Evolutionary conservation across 2,888 invertebrate genomes (phyloP).

Genomic region (Minunthozetes semirufus): DNA sequence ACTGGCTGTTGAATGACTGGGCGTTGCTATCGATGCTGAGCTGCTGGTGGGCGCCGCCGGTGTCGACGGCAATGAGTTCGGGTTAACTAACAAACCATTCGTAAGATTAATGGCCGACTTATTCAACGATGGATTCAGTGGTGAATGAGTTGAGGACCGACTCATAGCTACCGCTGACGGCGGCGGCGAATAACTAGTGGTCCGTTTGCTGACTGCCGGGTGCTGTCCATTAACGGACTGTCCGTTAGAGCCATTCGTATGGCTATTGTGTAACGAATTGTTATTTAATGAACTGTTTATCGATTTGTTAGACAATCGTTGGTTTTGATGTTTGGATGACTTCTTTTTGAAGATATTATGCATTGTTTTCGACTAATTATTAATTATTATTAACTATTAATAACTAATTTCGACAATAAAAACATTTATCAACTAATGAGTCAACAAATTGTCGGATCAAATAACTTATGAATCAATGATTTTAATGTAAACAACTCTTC

Average conservation of each 20-base stretch:
- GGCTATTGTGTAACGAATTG: neutral
- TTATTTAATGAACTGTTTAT: neutral
- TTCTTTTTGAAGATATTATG: conserved; percentile 22
- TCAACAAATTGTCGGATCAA: no score
- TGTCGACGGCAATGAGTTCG: neutral
- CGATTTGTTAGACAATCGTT: neutral
- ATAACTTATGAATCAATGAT: no score
- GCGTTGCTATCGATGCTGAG: neutral
- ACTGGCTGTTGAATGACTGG: neutral
- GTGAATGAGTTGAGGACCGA: neutral
- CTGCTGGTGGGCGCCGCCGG: neutral
- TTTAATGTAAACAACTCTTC: no score
- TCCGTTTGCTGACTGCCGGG: no score
- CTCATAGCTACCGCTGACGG: neutral
- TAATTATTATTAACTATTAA: conserved; percentile 1
- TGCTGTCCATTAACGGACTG: neutral
- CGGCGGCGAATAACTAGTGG: neutral
- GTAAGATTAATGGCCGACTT: conserved; percentile 9
- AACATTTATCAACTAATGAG: no score
- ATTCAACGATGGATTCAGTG: conserved; percentile 3
- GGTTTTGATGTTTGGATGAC: neutral
- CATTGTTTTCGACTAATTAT: neutral
- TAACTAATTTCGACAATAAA: neutral
- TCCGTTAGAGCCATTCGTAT: neutral
- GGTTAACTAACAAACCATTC: conserved; percentile 10